Evolutionary conservation across 2,888 invertebrate species (phyloP).

Genomic region (Epirrhoe alternata): DNA sequence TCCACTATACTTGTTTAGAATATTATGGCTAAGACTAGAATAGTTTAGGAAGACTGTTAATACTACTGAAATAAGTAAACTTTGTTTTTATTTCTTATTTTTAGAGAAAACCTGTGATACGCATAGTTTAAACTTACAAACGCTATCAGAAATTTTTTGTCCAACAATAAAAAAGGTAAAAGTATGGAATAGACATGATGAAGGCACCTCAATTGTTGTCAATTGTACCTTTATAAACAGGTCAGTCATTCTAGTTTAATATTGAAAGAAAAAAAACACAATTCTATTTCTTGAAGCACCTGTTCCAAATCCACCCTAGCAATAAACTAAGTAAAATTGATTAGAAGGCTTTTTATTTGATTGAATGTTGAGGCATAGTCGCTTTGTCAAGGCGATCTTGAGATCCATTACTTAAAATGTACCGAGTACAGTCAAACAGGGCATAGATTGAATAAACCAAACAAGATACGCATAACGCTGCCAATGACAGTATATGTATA

Average conservation of each 20-base stretch:
- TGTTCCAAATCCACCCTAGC: conserved; percentile 13
- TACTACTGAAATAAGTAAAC: conserved; percentile 32
- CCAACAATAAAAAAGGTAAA: neutral
- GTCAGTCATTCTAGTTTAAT: neutral
- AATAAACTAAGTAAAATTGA: conserved; percentile 38
- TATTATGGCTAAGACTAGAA: conserved; percentile 49
- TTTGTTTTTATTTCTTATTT: neutral
- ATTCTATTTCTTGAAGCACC: neutral
- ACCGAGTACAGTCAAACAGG: neutral
- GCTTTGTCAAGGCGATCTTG: conserved; percentile 32
- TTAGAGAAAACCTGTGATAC: conserved; percentile 21
- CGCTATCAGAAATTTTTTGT: neutral
- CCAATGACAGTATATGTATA: no score
- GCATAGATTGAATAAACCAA: no score
- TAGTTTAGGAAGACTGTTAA: conserved; percentile 50
- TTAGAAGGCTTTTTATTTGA: conserved; percentile 44
- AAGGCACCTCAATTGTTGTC: no score
- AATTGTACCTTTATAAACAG: no score
- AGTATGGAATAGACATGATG: no score
- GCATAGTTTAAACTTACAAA: neutral
- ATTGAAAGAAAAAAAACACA: neutral
- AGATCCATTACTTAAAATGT: conserved; percentile 25
- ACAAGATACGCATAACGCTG: no score
- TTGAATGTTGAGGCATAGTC: conserved; percentile 40
- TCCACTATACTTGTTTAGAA: no score